These are phyloP conservation scores for Tichodroma muraria DNA, from an alignment of 2,113 vertebrate genomes.

Conservation along the genomic window DNA sequence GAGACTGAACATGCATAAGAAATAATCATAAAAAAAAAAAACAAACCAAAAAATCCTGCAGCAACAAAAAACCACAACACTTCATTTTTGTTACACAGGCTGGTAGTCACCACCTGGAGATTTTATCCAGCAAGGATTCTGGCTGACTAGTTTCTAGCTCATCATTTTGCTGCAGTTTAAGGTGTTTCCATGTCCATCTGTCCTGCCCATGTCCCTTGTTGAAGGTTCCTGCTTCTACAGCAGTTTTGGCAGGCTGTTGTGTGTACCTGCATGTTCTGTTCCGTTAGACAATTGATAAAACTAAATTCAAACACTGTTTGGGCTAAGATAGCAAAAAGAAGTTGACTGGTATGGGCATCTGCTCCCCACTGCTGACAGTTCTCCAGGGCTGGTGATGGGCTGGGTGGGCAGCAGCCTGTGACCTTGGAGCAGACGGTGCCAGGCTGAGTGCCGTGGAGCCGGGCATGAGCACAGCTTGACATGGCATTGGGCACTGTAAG, in stretches of 20 bases:
- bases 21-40: neutral
- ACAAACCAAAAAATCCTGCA: neutral
- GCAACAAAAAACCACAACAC: accelerated
- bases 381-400: neutral
- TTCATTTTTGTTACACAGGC: neutral
- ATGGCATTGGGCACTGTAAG: neutral
- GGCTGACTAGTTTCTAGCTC: neutral
- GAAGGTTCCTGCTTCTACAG: neutral
- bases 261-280: accelerated
- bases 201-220: accelerated
- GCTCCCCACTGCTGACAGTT: neutral
- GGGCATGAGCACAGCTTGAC: accelerated
- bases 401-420: neutral
- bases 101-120: neutral
- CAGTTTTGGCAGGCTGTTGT: neutral
- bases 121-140: neutral
- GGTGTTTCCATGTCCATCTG: neutral
- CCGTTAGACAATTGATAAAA: neutral
- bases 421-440: neutral
- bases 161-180: neutral
- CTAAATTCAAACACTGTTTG: neutral
- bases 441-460: neutral
- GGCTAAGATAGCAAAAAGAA: neutral
- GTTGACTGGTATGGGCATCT: neutral
- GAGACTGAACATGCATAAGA: neutral